Conservation (phyloP, 1,140 invertebrate genomes). For the Brachionus sp. region DNA sequence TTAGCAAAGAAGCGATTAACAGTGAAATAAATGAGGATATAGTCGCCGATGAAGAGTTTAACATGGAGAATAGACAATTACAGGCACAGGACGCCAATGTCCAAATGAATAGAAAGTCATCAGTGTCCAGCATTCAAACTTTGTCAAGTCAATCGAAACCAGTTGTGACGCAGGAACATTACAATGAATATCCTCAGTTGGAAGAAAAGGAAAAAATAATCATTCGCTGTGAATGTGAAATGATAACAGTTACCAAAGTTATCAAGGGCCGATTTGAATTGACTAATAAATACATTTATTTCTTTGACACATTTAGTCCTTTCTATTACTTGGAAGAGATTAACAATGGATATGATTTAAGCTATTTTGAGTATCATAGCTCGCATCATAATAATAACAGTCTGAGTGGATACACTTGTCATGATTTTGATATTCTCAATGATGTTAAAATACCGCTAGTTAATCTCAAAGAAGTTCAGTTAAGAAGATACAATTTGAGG, state of each 20-base stretch:
- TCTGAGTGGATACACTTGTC: not conserved
- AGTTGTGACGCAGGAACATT: not conserved
- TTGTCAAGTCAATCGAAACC: not conserved
- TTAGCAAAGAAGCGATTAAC: slow-evolving; percentile 51
- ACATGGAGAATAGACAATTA: not conserved
- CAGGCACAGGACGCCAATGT: not conserved
- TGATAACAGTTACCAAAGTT: slow-evolving; percentile 66
- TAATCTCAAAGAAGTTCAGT: slow-evolving; percentile 66
- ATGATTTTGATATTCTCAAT: slow-evolving; percentile 51
- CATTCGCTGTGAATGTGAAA: slow-evolving; percentile 64
- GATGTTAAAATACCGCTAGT: slow-evolving; percentile 63
- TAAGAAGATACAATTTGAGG: slow-evolving; percentile 66
- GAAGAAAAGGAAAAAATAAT: slow-evolving; percentile 59
- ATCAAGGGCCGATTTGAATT: slow-evolving; percentile 67
- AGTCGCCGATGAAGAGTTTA: slow-evolving; percentile 48
- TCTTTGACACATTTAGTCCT: slow-evolving; percentile 64
- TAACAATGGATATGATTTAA: slow-evolving; percentile 37
- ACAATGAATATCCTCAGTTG: not conserved
- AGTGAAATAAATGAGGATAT: slow-evolving; percentile 48
- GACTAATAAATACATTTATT: slow-evolving; percentile 66
- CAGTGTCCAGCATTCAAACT: not conserved
- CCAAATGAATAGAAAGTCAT: not conserved
- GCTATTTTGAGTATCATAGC: not conserved
- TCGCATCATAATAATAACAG: not conserved
- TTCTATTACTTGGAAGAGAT: slow-evolving; percentile 48